phyloP scores from a whole-genome alignment of 2,888 invertebrate genomes.

The Scrobipalpa atriplicella region DNA sequence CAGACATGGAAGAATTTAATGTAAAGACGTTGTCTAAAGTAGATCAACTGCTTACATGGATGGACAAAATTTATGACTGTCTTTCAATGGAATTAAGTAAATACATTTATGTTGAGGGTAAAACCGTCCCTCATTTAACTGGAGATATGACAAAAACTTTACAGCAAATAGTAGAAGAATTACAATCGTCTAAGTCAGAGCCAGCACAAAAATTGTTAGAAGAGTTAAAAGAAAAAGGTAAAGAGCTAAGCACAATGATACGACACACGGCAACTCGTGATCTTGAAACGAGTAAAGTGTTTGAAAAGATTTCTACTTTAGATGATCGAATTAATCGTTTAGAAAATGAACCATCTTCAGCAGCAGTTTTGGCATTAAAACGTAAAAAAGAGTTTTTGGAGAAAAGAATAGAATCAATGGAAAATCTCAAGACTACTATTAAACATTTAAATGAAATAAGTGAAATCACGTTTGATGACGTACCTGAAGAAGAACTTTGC shows the following conservation, averaged over 20 bases:
- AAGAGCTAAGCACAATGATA: conserved; percentile 59
- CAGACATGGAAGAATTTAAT: conserved; percentile 53
- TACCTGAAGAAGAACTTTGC: conserved; percentile 55
- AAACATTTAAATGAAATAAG: conserved; percentile 50
- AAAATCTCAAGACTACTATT: conserved; percentile 62
- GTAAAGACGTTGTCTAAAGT: conserved; percentile 48
- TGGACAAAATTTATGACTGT: conserved; percentile 68
- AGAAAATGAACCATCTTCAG: conserved; percentile 55
- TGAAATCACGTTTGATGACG: conserved; percentile 46
- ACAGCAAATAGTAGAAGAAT: conserved; percentile 63
- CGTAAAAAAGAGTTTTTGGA: conserved; percentile 66
- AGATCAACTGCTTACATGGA: conserved; percentile 64
- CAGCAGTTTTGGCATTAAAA: conserved; percentile 61
- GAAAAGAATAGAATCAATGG: conserved; percentile 55
- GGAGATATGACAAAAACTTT: conserved; percentile 64
- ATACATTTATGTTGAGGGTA: conserved; percentile 51
- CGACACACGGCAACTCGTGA: conserved; percentile 55
- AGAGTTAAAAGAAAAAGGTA: conserved; percentile 57
- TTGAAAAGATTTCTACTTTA: conserved; percentile 61
- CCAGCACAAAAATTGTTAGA: conserved; percentile 51
- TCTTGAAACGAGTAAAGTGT: conserved; percentile 66
- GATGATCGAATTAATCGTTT: conserved; percentile 62
- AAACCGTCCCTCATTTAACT: conserved; percentile 51
- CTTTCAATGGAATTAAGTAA: conserved; percentile 57
- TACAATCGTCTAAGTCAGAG: conserved; percentile 48